Percentiles rank a stretch among this genome's conserved stretches.
These are phyloP conservation scores for Microcebus griseorufus DNA, from an alignment of 2,113 vertebrate genomes.

Conservation along the genomic window DNA sequence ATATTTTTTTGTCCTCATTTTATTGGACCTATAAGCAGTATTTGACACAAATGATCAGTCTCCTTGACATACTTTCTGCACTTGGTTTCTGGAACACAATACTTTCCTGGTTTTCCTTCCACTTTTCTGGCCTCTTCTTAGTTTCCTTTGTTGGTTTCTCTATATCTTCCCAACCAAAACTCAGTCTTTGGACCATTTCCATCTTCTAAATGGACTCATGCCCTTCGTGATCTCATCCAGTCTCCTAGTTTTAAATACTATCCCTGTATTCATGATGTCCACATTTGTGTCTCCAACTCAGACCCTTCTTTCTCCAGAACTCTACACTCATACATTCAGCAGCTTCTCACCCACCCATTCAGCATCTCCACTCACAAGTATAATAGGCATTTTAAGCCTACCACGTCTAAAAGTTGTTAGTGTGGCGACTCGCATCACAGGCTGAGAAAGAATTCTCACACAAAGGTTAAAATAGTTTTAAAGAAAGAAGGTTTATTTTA, in stretches of 20 bases:
- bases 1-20: not conserved
- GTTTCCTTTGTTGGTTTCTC: not conserved
- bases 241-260: not conserved
- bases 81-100: not conserved
- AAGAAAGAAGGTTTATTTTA: too few relatives aligned
- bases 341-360: not conserved
- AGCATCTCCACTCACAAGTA: not conserved
- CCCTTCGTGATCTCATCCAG: not conserved
- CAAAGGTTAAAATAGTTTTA: too few relatives aligned
- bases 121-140: not conserved
- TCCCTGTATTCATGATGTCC: not conserved
- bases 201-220: not conserved
- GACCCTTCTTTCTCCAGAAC: not conserved
- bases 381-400: not conserved
- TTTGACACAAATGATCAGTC: not conserved
- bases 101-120: not conserved
- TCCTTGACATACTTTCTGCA: not conserved
- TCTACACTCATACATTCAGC: not conserved
- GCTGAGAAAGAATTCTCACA: too few relatives aligned
- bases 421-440: too few relatives aligned
- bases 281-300: not conserved
- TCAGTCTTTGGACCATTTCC: not conserved
- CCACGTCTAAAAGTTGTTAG: too few relatives aligned
- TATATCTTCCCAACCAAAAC: not conserved
- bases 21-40: not conserved